These are phyloP conservation scores for Callocephalon fimbriatum DNA, from an alignment of 2,113 vertebrate species.

Conservation along the genomic window DNA sequence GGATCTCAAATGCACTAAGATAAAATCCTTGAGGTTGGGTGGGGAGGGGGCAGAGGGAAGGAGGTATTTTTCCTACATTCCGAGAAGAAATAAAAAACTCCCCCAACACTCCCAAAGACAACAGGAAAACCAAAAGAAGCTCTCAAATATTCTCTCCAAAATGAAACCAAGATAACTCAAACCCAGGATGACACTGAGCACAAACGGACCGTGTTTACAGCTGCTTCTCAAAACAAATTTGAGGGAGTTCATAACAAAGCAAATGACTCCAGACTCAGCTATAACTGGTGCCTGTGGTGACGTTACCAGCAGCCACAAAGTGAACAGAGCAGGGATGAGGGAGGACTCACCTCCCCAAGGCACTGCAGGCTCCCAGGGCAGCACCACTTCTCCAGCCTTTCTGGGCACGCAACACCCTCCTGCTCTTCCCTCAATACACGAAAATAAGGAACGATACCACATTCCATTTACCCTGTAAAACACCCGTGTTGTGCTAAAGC, in stretches of 20 bases:
- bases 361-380: background rate
- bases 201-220: background rate
- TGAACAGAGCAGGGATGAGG: background rate
- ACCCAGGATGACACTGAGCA: background rate
- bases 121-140: background rate
- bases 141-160: background rate
- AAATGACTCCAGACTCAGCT: background rate
- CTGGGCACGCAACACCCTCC: accelerated
- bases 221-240: background rate
- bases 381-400: background rate
- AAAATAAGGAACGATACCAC: background rate
- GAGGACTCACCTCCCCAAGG: background rate
- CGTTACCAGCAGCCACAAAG: background rate
- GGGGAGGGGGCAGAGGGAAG: background rate
- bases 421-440: background rate
- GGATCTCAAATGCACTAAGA: background rate
- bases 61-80: background rate
- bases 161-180: background rate
- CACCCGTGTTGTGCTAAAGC: accelerated
- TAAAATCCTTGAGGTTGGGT: background rate
- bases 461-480: background rate
- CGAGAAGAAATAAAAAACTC: background rate
- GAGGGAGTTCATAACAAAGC: background rate
- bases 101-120: background rate
- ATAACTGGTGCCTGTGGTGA: background rate